Evolutionary conservation across 2,888 invertebrate species (phyloP).

Genomic region (Drosophila pseudotalamancana): DNA sequence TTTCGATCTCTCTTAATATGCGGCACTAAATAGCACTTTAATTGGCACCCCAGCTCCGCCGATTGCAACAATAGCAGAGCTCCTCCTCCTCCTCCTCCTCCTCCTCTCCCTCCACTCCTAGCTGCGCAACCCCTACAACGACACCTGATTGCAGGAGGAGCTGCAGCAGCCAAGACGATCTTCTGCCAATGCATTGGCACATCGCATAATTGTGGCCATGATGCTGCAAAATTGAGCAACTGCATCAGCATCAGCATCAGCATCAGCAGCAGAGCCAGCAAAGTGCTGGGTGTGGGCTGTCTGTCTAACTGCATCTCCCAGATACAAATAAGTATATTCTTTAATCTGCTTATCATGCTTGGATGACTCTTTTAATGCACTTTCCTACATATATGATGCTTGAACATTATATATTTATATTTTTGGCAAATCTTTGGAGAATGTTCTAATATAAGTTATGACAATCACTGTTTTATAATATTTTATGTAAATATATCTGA

Average conservation of each 20-base stretch:
- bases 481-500: too few relatives aligned
- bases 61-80: constrained; percentile 42
- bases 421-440: too few relatives aligned
- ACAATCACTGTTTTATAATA: too few relatives aligned
- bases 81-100: too few relatives aligned
- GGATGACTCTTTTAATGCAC: background rate
- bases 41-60: constrained; percentile 59
- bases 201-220: constrained; percentile 61
- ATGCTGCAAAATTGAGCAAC: constrained; percentile 55
- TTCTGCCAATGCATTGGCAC: constrained; percentile 50
- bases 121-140: background rate
- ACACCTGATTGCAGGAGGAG: constrained; percentile 15
- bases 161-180: constrained; percentile 5
- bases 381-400: background rate
- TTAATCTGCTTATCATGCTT: constrained; percentile 26
- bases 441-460: too few relatives aligned
- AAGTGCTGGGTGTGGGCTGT: constrained; percentile 54
- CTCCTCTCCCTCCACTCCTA: background rate
- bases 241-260: constrained; percentile 13
- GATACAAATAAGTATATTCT: constrained; percentile 1
- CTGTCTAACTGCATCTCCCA: constrained; percentile 17
- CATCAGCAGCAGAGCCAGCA: constrained; percentile 27
- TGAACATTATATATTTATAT: background rate
- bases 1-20: constrained; percentile 52
- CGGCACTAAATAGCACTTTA: constrained; percentile 73